Percentiles rank a stretch among this genome's conserved stretches.
Conservation (phyloP, 1,140 invertebrate genomes). For the Myzus persicae region DNA sequence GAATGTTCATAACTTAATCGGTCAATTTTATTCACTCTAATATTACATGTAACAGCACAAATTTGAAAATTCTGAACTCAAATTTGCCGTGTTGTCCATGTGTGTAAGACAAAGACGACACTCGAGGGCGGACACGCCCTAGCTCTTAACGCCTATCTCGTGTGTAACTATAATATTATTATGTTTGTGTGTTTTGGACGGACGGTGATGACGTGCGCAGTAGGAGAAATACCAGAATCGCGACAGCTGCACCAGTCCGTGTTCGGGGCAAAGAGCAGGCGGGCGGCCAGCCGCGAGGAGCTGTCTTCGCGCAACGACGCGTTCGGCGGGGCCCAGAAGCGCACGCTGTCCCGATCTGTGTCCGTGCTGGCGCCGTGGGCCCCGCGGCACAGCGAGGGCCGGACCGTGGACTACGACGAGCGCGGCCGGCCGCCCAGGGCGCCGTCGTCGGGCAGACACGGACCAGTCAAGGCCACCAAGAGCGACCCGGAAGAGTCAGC, state of each 20-base stretch:
- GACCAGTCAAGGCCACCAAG: conserved; percentile 45
- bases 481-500: conserved; percentile 43
- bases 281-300: conserved; percentile 75
- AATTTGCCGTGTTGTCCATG: background rate
- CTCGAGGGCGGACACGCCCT: too few relatives aligned
- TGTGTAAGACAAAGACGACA: background rate
- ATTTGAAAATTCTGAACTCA: background rate
- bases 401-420: conserved; percentile 75
- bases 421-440: conserved; percentile 58
- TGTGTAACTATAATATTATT: background rate
- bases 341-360: conserved; percentile 81
- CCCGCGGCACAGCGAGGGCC: conserved; percentile 71
- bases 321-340: conserved; percentile 70
- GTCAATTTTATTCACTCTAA: too few relatives aligned
- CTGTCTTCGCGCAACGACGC: conserved; percentile 70
- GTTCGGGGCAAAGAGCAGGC: conserved; percentile 63
- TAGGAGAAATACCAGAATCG: conserved; percentile 77
- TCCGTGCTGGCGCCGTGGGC: conserved; percentile 85
- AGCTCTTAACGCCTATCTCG: background rate
- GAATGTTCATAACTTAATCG: background rate
- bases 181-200: too few relatives aligned
- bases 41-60: background rate
- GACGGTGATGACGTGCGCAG: conserved; percentile 64
- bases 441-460: conserved; percentile 40
- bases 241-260: conserved; percentile 67